These are phyloP conservation scores for Psammodynastes pulverulentus DNA, from an alignment of 2,113 vertebrate genomes.

Conservation along the genomic window DNA sequence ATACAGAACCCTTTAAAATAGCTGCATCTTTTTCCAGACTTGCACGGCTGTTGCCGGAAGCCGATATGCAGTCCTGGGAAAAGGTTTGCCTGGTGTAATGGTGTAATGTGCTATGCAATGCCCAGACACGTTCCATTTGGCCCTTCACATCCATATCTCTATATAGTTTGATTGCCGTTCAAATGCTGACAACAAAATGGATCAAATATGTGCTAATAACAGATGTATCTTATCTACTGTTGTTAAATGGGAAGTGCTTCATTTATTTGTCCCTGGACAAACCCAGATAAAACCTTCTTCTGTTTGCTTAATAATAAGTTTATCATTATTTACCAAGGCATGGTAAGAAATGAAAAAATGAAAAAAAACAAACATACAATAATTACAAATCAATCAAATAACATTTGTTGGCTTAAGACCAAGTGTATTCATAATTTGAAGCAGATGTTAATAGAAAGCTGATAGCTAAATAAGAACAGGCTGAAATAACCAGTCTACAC, in stretches of 20 bases:
- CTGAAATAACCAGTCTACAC: not conserved
- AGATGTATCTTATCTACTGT: not conserved
- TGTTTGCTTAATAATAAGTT: not conserved
- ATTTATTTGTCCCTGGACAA: not conserved
- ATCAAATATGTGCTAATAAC: not conserved
- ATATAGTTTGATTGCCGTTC: not conserved
- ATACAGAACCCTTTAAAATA: not conserved
- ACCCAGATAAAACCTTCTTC: not conserved
- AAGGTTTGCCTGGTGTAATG: not conserved
- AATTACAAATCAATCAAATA: not conserved
- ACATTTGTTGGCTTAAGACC: not conserved
- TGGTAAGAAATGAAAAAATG: not conserved
- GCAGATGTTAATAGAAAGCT: not conserved
- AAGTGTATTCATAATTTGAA: not conserved
- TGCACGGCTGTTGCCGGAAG: not conserved
- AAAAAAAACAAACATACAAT: not conserved
- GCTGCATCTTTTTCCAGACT: not conserved
- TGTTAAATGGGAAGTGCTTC: not conserved
- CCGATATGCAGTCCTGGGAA: not conserved
- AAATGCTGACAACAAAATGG: not conserved
- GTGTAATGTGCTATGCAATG: not conserved
- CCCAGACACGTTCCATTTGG: not conserved
- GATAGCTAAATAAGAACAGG: not conserved
- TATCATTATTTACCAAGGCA: not conserved
- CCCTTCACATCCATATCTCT: not conserved